Evolutionary conservation across 2,888 invertebrate genomes (phyloP).

Genomic region (Hyposoter didymator): DNA sequence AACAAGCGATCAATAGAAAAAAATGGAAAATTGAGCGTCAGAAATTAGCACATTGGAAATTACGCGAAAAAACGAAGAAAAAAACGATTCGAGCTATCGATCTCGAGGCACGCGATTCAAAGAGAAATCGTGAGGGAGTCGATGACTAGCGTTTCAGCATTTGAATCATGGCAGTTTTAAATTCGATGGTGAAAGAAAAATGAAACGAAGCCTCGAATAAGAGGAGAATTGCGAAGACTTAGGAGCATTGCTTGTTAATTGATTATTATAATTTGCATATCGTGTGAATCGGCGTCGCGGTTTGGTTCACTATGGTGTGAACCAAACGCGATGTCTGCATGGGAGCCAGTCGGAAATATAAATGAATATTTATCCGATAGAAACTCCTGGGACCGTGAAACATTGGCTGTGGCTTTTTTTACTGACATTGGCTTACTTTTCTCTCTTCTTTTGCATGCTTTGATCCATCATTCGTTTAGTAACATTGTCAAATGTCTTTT

Average conservation of each 20-base stretch:
- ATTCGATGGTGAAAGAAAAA: background rate
- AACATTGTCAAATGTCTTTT: constrained; percentile 68
- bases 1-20: background rate
- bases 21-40: background rate
- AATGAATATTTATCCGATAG: constrained; percentile 23
- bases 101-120: background rate
- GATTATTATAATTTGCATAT: constrained; percentile 75
- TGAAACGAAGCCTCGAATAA: constrained; percentile 67
- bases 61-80: background rate
- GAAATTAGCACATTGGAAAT: background rate
- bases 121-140: constrained; percentile 9
- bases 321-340: constrained; percentile 70
- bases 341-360: constrained; percentile 58
- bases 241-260: constrained; percentile 77
- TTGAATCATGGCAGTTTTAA: constrained; percentile 71
- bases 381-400: constrained; percentile 72
- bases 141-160: constrained; percentile 68
- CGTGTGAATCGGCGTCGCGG: constrained; percentile 68
- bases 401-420: constrained; percentile 76
- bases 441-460: constrained; percentile 71
- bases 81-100: background rate
- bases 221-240: constrained; percentile 69
- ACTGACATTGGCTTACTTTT: constrained; percentile 69
- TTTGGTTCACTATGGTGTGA: constrained; percentile 45
- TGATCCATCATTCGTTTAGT: constrained; percentile 16